phyloP scores from a whole-genome alignment of 2,797 vertebrate genomes.

The Urosaurus nigricauda region DNA sequence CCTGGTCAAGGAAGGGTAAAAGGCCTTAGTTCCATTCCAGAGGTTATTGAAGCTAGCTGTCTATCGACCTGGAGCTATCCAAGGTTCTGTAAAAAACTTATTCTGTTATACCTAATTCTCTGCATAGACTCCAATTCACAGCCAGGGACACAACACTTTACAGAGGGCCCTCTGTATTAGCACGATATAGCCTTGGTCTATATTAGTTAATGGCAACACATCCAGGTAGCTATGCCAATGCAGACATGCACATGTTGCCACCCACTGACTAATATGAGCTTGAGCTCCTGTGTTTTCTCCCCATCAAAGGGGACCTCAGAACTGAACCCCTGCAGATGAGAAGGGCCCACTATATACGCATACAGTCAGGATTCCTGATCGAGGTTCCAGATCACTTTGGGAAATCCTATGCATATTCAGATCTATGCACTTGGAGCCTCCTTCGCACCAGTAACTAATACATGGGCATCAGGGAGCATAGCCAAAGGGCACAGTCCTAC shows the following conservation, averaged over 20 bases:
- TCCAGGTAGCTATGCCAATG: too few species aligned
- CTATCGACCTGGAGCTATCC: neutral
- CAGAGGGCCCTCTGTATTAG: too few species aligned
- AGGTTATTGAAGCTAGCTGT: neutral
- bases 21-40: neutral
- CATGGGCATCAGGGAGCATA: neutral
- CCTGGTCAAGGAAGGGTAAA: neutral
- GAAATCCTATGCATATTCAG: neutral
- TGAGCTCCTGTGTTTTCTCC: too few species aligned
- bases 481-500: neutral
- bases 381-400: neutral
- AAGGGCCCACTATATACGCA: neutral
- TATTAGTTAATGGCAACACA: too few species aligned
- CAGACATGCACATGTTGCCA: too few species aligned
- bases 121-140: neutral
- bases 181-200: too few species aligned
- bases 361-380: neutral
- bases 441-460: neutral
- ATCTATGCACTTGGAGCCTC: neutral
- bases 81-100: conserved; percentile 4
- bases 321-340: too few species aligned
- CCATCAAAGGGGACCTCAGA: too few species aligned
- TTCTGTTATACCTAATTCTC: too few species aligned
- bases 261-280: too few species aligned
- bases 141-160: neutral